A percentile compares a stretch with the other conserved stretches of the same genome.
phyloP scores from a whole-genome alignment of 2,888 invertebrate genomes.

The Cryptops parisi region DNA sequence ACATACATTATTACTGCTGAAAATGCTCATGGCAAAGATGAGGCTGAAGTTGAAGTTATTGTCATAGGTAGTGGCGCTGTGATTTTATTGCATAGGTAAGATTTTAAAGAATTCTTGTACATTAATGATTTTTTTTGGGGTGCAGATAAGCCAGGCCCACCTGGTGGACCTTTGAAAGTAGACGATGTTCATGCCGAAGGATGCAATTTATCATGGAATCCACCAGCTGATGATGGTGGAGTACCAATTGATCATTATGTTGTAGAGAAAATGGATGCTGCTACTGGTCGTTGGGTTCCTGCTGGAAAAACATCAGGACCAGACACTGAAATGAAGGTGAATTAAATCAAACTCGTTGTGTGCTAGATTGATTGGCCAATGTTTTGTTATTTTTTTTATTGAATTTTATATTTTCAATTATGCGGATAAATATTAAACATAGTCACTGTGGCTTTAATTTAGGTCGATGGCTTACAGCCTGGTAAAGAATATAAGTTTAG shows the following conservation, averaged over 20 bases:
- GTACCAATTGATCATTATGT: constrained; percentile 84
- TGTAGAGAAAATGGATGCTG: constrained; percentile 90
- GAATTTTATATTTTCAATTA: too few relatives aligned
- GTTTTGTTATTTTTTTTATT: too few relatives aligned
- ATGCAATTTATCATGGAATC: constrained; percentile 78
- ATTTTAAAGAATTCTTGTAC: too few relatives aligned
- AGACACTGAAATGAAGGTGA: constrained; percentile 38
- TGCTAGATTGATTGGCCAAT: not conserved
- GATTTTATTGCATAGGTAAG: too few relatives aligned
- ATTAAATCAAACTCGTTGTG: not conserved
- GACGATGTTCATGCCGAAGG: constrained; percentile 80
- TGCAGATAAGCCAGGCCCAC: constrained; percentile 70
- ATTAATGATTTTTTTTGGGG: too few relatives aligned
- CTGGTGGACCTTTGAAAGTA: constrained; percentile 81
- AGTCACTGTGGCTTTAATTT: constrained; percentile 22
- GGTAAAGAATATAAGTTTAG: constrained; percentile 97
- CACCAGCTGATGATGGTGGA: constrained; percentile 89
- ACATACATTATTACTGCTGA: constrained; percentile 81
- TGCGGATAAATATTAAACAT: not conserved
- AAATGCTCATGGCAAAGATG: constrained; percentile 86
- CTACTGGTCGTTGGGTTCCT: constrained; percentile 74
- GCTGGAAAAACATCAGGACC: constrained; percentile 86
- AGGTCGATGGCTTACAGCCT: constrained; percentile 72
- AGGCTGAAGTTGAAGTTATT: constrained; percentile 80
- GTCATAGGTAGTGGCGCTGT: constrained; percentile 43